Evolutionary conservation across 2,113 vertebrate genomes (phyloP).

Genomic region (Marcusenius ussheri): DNA sequence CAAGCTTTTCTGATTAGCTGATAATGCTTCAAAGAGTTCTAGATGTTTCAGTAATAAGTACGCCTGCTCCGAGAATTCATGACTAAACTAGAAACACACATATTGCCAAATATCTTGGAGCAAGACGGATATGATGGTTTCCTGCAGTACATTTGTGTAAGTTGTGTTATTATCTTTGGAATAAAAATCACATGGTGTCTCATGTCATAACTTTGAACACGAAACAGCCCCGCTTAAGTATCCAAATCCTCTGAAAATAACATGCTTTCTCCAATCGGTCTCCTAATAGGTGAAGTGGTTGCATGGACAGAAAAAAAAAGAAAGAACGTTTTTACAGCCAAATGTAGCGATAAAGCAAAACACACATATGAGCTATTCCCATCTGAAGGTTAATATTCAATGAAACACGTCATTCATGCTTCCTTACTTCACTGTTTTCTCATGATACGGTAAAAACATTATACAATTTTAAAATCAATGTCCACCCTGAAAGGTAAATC

Average conservation of each 20-base stretch:
- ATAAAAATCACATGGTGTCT: background rate
- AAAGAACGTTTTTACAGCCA: background rate
- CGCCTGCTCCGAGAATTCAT: background rate
- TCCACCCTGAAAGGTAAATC: constrained; percentile 20
- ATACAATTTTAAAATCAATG: constrained; percentile 8
- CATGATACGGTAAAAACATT: background rate
- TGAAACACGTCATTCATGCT: background rate
- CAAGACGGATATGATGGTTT: background rate
- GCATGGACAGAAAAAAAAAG: background rate
- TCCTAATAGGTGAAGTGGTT: background rate
- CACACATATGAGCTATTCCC: background rate
- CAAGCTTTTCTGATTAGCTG: constrained; percentile 7
- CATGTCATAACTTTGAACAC: background rate
- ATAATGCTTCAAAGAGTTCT: constrained; percentile 6
- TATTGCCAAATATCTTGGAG: background rate
- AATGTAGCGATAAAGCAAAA: background rate
- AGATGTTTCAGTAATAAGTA: background rate
- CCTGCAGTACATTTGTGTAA: background rate
- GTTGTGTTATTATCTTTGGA: constrained; percentile 5
- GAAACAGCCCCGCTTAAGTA: background rate
- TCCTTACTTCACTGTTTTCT: background rate
- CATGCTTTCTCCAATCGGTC: background rate
- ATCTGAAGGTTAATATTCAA: background rate
- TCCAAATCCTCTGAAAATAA: background rate
- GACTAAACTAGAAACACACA: background rate